These are phyloP conservation scores for Choreutis nemorana DNA, from an alignment of 2,888 invertebrate genomes.

Conservation along the genomic window DNA sequence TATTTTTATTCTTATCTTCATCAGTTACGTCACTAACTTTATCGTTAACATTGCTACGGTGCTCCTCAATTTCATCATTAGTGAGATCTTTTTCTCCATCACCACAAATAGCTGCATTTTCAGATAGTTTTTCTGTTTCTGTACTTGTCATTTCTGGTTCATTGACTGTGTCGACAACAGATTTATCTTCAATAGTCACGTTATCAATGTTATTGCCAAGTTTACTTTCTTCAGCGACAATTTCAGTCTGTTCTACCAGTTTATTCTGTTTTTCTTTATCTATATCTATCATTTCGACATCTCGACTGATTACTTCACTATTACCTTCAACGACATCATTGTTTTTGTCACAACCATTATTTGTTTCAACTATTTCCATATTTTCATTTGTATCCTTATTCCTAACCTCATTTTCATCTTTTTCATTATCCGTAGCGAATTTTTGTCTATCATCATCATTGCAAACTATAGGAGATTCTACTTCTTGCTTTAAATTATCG, in stretches of 20 bases:
- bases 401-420: slow-evolving; percentile 2
- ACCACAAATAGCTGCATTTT: not conserved
- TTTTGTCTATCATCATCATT: slow-evolving; percentile 3
- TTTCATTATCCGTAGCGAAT: slow-evolving; percentile 4
- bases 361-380: slow-evolving; percentile 4
- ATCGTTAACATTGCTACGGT: not conserved
- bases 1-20: slow-evolving; percentile 5
- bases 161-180: too few species aligned
- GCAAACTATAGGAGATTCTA: too few species aligned
- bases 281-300: too few species aligned
- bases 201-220: not conserved
- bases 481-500: slow-evolving; percentile 1
- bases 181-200: too few species aligned
- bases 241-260: not conserved
- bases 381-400: slow-evolving; percentile 1
- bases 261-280: too few species aligned
- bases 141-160: too few species aligned
- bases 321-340: not conserved
- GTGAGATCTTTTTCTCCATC: not conserved
- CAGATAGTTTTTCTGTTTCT: slow-evolving; percentile 1
- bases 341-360: slow-evolving; percentile 6
- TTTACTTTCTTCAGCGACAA: slow-evolving; percentile 2
- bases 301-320: not conserved
- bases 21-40: not conserved
- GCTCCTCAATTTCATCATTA: not conserved